A percentile compares a stretch with the other conserved stretches of the same genome.
Conservation (phyloP, 2,888 invertebrate genomes). For the Drosophila conformis region DNA sequence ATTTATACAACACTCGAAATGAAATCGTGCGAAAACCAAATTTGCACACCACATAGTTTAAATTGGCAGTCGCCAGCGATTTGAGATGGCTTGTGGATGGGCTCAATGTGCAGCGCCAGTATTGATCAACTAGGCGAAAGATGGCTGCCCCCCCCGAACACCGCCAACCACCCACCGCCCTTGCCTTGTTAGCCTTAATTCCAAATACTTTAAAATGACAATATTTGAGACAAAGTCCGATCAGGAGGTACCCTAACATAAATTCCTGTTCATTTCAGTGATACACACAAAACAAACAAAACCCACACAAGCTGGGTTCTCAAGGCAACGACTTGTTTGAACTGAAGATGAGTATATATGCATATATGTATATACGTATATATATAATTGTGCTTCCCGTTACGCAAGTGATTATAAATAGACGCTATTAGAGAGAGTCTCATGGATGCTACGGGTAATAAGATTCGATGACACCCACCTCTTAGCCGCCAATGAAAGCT, state of each 20-base stretch:
- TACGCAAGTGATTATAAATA: not conserved
- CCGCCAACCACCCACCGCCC: not conserved
- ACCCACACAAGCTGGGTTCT: too few species aligned
- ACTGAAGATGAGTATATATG: not conserved
- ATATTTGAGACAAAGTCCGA: not conserved
- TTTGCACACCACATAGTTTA: constrained; percentile 59
- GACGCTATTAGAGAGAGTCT: not conserved
- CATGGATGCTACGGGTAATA: constrained; percentile 12
- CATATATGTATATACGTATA: too few species aligned
- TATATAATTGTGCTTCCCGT: not conserved
- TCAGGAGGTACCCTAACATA: not conserved
- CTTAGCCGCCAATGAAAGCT: constrained; percentile 23
- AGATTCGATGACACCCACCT: constrained; percentile 10
- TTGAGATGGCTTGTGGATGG: constrained; percentile 9
- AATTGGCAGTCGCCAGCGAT: constrained; percentile 19
- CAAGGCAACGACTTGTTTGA: not conserved
- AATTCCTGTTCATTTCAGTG: not conserved
- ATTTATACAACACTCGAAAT: constrained; percentile 70
- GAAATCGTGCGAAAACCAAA: constrained; percentile 74
- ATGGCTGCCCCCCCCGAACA: constrained; percentile 6
- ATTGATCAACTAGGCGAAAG: constrained; percentile 32
- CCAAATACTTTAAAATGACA: constrained; percentile 13
- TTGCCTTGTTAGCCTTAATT: too few species aligned
- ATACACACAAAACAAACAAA: not conserved
- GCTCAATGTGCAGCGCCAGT: constrained; percentile 5